A percentile compares a stretch with the other conserved stretches of the same genome.
phyloP scores from a whole-genome alignment of 2,797 vertebrate species.

The Tenualosa ilisha region DNA sequence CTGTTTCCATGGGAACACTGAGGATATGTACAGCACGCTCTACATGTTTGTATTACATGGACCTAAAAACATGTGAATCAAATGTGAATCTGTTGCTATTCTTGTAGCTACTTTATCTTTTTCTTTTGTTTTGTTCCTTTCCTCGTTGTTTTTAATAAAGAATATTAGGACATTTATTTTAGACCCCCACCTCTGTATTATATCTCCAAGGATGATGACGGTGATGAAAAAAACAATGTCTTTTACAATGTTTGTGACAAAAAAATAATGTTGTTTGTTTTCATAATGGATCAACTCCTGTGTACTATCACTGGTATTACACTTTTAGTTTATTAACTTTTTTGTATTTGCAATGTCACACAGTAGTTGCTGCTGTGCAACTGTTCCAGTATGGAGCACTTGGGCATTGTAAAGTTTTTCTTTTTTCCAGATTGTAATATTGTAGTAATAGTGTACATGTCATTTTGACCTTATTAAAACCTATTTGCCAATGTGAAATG shows the following conservation, averaged over 20 bases:
- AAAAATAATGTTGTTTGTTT: slow-evolving; percentile 71
- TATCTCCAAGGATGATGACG: slow-evolving; percentile 61
- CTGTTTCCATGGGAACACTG: slow-evolving; percentile 17
- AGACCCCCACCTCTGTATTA: slow-evolving; percentile 64
- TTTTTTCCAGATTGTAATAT: slow-evolving; percentile 41
- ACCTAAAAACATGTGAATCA: slow-evolving; percentile 48
- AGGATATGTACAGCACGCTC: slow-evolving; percentile 44
- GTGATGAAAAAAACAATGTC: slow-evolving; percentile 60
- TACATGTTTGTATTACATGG: slow-evolving; percentile 44
- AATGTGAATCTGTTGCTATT: slow-evolving; percentile 68
- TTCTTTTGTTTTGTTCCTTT: slow-evolving; percentile 39
- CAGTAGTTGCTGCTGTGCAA: slow-evolving; percentile 40
- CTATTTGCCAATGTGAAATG: slow-evolving; percentile 13
- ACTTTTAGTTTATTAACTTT: slow-evolving; percentile 44
- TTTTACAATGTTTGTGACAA: slow-evolving; percentile 74
- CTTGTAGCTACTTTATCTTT: slow-evolving; percentile 60
- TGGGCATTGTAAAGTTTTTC: slow-evolving; percentile 64
- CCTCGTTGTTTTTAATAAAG: slow-evolving; percentile 60
- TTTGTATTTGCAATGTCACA: slow-evolving; percentile 40
- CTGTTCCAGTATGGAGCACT: slow-evolving; percentile 53
- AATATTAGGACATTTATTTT: slow-evolving; percentile 62
- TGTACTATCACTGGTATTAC: slow-evolving; percentile 70
- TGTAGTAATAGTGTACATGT: slow-evolving; percentile 55
- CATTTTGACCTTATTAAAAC: slow-evolving; percentile 26
- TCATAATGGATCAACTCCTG: slow-evolving; percentile 77